Percentiles rank a stretch among this genome's conserved stretches.
Conservation (phyloP, 2,888 invertebrate species). For the Lysandra bellargus region DNA sequence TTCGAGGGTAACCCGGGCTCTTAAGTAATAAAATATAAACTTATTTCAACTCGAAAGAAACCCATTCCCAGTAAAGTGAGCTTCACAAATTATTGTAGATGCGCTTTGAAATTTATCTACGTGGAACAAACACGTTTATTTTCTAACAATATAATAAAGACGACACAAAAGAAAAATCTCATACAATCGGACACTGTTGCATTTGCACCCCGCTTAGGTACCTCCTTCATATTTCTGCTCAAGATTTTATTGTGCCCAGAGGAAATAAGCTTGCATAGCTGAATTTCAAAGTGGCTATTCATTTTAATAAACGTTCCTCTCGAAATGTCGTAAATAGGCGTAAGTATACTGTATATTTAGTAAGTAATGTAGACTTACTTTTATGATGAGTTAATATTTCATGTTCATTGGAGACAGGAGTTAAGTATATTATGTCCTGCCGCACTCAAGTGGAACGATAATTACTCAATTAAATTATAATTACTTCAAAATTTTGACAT, state of each 20-base stretch:
- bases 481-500: too few relatives aligned
- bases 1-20: too few relatives aligned
- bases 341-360: not conserved
- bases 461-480: too few relatives aligned
- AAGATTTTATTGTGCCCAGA: constrained; percentile 51
- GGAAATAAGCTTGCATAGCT: constrained; percentile 48
- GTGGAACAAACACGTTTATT: constrained; percentile 13
- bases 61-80: not conserved
- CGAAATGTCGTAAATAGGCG: constrained; percentile 11
- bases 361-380: not conserved
- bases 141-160: constrained; percentile 28
- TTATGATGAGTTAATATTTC: not conserved
- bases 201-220: constrained; percentile 44
- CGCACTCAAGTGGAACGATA: too few relatives aligned
- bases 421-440: too few relatives aligned
- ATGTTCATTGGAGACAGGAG: not conserved
- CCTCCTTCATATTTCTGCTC: constrained; percentile 51
- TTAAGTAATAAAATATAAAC: not conserved
- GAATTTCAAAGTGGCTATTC: constrained; percentile 35
- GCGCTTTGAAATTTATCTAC: constrained; percentile 28
- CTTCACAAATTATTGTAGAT: constrained; percentile 16
- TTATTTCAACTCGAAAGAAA: not conserved
- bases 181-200: constrained; percentile 48
- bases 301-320: constrained; percentile 14
- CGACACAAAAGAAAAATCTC: constrained; percentile 34